Evolutionary conservation across 1,140 invertebrate species (phyloP).

Genomic region (Neodiprion lecontei): DNA sequence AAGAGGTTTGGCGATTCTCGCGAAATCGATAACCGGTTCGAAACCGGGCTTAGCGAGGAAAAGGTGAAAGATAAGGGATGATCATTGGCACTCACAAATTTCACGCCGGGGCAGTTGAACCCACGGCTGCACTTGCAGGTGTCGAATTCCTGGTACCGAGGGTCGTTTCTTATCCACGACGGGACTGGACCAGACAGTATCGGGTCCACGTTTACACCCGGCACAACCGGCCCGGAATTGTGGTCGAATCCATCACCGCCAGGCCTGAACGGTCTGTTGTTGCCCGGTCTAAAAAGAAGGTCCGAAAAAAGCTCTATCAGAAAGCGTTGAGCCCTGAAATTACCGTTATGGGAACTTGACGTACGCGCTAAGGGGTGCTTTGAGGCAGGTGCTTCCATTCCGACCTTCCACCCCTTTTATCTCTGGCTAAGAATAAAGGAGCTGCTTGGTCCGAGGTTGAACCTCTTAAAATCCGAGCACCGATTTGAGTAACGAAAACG

Average conservation of each 20-base stretch:
- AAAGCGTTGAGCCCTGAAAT: not conserved
- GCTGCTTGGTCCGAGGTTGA: too few species aligned
- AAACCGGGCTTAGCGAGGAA: not conserved
- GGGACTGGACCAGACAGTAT: conserved; percentile 56
- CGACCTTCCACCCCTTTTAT: not conserved
- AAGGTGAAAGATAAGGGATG: not conserved
- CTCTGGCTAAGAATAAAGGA: too few species aligned
- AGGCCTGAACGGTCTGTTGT: not conserved
- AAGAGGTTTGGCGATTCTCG: not conserved
- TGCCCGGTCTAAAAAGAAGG: not conserved
- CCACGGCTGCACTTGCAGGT: conserved; percentile 64
- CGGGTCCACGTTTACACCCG: conserved; percentile 5
- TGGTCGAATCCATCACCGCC: not conserved
- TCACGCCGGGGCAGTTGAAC: conserved; percentile 66
- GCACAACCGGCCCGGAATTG: not conserved
- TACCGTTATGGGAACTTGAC: not conserved
- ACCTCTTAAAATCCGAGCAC: too few species aligned
- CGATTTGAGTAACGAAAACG: too few species aligned
- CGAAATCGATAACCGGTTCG: not conserved
- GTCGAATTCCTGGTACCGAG: conserved; percentile 56
- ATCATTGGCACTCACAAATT: conserved; percentile 59
- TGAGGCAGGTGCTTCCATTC: not conserved
- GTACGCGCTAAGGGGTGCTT: not conserved
- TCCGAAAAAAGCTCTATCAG: not conserved
- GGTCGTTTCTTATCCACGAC: conserved; percentile 54